Evolutionary conservation across 1,140 invertebrate genomes (phyloP), one percentile per base, ranked within the genome.

Genomic region (Vanessa tameamea): DNA sequence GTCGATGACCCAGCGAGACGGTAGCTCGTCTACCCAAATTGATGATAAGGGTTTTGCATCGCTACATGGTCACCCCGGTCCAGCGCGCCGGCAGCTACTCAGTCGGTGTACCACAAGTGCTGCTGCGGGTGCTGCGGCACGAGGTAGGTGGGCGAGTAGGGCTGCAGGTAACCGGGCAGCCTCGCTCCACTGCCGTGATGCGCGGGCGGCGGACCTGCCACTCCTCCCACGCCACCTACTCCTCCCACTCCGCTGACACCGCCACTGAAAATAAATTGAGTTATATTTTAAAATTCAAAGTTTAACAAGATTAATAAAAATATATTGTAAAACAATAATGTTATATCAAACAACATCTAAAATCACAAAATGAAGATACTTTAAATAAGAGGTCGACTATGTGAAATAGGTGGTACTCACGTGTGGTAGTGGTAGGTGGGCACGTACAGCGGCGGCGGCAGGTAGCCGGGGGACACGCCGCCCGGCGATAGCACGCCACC

Each of bases 61-160:
- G 37, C 8, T 9, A 43, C 37, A 43, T 9, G 37, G 37, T 43
- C 37, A 43, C 8, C 37, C 37, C 37, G 37, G 37, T 43, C 37
- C 7, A 43, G 37, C 37, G 7, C 6, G 37, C 37, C 37, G 37
- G 37, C 8, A 43, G 26, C 47, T 68, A 53, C 79, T 92, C 87
- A 92, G 87, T 93, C 91, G 71, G 92, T 92, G 85, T 92, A 93
- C 92, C 92, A 93, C 20, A 93, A 89, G 72, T 93, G 92, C 73
- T 92, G 91, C 73, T 88, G 89, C 67, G 84, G 83, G 53, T 90
- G 90, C 64, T 85, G 89, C 59, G 87, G 87, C 78, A 91, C 87
- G 15, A 91, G 87, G 82, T 92, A 92, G 0, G 92, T 91, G 70
- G 90, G 92, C 61, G 90, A 91, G 80, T 93, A 92, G 69, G 90